Conservation (phyloP, 1,140 invertebrate species). For the Potamilus streckersoni region DNA sequence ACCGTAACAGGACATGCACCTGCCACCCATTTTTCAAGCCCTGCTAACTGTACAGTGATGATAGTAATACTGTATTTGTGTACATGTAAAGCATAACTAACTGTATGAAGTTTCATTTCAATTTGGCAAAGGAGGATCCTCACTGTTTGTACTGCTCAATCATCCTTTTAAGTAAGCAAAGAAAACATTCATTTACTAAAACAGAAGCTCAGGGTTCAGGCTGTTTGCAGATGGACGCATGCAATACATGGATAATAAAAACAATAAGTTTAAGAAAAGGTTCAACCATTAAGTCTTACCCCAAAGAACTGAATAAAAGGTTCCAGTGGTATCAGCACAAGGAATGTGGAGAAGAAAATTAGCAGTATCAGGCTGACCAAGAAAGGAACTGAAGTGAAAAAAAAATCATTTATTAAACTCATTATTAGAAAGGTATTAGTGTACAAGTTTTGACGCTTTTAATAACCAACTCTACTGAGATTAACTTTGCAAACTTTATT, state of each 20-base stretch:
- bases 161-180: background rate
- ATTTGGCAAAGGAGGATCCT: background rate
- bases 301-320: constrained; percentile 44
- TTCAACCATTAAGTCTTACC: constrained; percentile 32
- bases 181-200: background rate
- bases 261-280: too few relatives aligned
- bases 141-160: background rate
- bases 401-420: background rate
- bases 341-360: constrained; percentile 42
- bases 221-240: too few relatives aligned
- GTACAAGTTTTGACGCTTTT: background rate
- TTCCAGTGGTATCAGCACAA: constrained; percentile 43
- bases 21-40: too few relatives aligned
- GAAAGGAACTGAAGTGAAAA: constrained; percentile 47
- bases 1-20: too few relatives aligned
- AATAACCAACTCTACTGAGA: background rate
- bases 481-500: too few relatives aligned
- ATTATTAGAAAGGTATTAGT: background rate
- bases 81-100: background rate
- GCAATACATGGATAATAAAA: too few relatives aligned
- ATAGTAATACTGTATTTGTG: background rate
- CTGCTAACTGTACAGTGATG: too few relatives aligned
- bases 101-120: background rate
- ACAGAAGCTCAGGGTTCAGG: background rate
- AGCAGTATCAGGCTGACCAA: constrained; percentile 40